phyloP scores from a whole-genome alignment of 2,888 invertebrate genomes.

The Mactromeris polynyma region DNA sequence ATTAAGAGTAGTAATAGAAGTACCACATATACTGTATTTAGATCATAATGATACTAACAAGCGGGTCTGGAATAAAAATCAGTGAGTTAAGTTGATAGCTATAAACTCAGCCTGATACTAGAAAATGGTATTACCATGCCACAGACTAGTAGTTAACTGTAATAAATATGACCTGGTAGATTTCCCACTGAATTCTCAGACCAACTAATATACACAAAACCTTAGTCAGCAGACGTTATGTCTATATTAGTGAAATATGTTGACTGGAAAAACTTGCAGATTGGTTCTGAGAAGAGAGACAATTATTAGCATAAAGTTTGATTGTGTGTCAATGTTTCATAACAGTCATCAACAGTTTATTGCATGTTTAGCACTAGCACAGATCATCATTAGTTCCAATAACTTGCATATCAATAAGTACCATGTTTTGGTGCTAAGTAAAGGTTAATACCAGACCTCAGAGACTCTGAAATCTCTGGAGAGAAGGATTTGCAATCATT shows the following conservation, averaged over 20 bases:
- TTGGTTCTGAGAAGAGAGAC: no score
- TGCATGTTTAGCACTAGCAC: neutral
- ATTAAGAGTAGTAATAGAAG: no score
- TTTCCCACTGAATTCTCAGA: neutral
- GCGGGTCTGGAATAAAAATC: neutral
- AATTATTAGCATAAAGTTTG: no score
- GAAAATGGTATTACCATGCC: neutral
- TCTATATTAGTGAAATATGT: neutral
- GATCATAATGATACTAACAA: neutral
- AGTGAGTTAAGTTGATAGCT: neutral
- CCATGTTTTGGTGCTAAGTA: neutral
- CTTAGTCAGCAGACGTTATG: neutral
- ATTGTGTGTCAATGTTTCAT: neutral
- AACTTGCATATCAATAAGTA: neutral
- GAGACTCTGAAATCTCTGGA: neutral
- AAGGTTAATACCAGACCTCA: conserved; percentile 4
- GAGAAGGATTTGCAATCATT: neutral
- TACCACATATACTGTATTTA: no score
- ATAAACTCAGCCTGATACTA: neutral
- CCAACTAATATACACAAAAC: neutral
- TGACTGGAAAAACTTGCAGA: neutral
- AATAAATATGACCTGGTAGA: neutral
- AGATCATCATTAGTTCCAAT: neutral
- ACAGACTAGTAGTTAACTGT: neutral
- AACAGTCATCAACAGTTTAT: neutral